phyloP scores from a whole-genome alignment of 2,797 vertebrate genomes.

The Pygocentrus nattereri region DNA sequence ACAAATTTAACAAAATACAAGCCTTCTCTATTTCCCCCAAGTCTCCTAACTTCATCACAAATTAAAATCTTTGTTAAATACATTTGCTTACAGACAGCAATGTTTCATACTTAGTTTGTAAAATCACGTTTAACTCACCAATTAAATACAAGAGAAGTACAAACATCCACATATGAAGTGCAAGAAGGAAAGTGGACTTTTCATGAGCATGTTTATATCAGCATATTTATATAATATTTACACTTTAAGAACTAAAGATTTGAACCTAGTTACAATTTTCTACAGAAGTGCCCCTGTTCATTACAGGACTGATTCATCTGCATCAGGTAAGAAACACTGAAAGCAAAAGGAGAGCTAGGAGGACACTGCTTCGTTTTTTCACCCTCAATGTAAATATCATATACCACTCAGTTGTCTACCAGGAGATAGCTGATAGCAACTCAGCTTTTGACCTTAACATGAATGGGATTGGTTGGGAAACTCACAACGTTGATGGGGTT shows the following conservation, averaged over 20 bases:
- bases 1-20: constrained; percentile 53
- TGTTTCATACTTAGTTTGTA: constrained; percentile 57
- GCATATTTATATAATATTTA: constrained; percentile 31
- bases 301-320: not conserved
- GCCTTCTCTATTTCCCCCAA: constrained; percentile 2
- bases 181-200: constrained; percentile 56
- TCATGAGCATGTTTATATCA: constrained; percentile 58
- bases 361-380: not conserved
- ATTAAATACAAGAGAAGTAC: constrained; percentile 63
- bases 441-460: not conserved
- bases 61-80: constrained; percentile 50
- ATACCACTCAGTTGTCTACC: not conserved
- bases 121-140: constrained; percentile 61
- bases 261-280: not conserved
- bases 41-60: constrained; percentile 43
- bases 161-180: constrained; percentile 65
- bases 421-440: not conserved
- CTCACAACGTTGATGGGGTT: not conserved
- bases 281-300: not conserved
- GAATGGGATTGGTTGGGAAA: not conserved
- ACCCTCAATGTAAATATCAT: not conserved
- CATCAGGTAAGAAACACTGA: not conserved
- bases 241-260: constrained; percentile 5
- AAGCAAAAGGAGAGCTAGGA: not conserved
- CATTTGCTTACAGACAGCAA: constrained; percentile 59